A percentile compares a stretch with the other conserved stretches of the same genome.
Evolutionary conservation across 2,113 vertebrate genomes (phyloP).

Genomic region (Benthochromis sp.): DNA sequence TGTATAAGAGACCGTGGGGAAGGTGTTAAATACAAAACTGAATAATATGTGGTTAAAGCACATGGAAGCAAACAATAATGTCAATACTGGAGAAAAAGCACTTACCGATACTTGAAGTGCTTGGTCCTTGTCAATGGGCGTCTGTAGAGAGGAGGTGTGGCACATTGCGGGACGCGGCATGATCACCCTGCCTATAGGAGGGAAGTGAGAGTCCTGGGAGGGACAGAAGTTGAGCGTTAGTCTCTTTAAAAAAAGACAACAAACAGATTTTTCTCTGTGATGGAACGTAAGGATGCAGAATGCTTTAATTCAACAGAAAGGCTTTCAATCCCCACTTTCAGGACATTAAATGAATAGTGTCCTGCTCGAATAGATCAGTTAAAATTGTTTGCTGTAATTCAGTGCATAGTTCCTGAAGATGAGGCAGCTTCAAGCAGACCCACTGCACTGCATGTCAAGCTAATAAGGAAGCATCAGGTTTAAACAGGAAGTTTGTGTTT

Average conservation of each 20-base stretch:
- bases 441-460: background rate
- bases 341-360: background rate
- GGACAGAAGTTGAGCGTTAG: background rate
- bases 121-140: conserved; percentile 72
- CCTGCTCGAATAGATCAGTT: accelerated
- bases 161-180: conserved; percentile 67
- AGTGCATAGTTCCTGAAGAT: background rate
- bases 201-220: conserved; percentile 65
- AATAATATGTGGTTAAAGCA: background rate
- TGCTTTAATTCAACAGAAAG: background rate
- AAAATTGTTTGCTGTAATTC: background rate
- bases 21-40: background rate
- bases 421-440: background rate
- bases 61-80: background rate
- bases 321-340: background rate
- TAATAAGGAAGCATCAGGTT: background rate
- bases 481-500: background rate
- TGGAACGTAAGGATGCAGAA: background rate
- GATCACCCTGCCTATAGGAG: conserved; percentile 40
- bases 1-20: background rate
- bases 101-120: conserved; percentile 67
- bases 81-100: background rate
- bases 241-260: background rate
- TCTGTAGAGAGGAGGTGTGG: conserved; percentile 73
- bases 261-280: background rate